Evolutionary conservation across 1,140 invertebrate genomes (phyloP).

Genomic region (Drosophila lowei): DNA sequence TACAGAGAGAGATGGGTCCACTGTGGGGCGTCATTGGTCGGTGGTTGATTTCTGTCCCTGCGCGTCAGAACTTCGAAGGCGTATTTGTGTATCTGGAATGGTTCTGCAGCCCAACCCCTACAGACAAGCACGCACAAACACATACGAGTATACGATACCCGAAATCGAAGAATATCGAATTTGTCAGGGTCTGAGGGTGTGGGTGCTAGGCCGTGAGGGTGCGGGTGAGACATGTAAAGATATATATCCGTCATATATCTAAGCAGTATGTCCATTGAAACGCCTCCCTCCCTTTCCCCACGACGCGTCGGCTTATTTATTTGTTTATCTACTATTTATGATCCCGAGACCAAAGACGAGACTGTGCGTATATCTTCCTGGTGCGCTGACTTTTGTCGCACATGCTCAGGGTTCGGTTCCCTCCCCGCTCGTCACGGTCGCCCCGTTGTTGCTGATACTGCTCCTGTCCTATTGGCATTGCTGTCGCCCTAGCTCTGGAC

Average conservation of each 20-base stretch:
- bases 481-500: constrained; percentile 31
- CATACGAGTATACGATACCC: constrained; percentile 25
- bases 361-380: constrained; percentile 39
- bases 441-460: constrained; percentile 48
- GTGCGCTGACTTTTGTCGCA: constrained; percentile 9
- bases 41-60: constrained; percentile 61
- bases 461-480: constrained; percentile 35
- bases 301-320: constrained; percentile 64
- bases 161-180: constrained; percentile 58
- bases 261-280: constrained; percentile 12
- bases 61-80: neutral
- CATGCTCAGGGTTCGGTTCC: constrained; percentile 2
- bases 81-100: constrained; percentile 71
- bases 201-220: constrained; percentile 18
- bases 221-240: constrained; percentile 47
- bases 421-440: constrained; percentile 58
- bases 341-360: constrained; percentile 40
- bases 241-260: constrained; percentile 75
- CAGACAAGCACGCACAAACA: neutral
- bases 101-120: constrained; percentile 50
- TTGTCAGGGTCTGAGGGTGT: constrained; percentile 19
- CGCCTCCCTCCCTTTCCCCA: constrained; percentile 17
- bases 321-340: constrained; percentile 80
- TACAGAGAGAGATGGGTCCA: constrained; percentile 22
- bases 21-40: constrained; percentile 26